Evolutionary conservation across 2,113 vertebrate genomes (phyloP).

Genomic region (Eudyptes chrysolophus): DNA sequence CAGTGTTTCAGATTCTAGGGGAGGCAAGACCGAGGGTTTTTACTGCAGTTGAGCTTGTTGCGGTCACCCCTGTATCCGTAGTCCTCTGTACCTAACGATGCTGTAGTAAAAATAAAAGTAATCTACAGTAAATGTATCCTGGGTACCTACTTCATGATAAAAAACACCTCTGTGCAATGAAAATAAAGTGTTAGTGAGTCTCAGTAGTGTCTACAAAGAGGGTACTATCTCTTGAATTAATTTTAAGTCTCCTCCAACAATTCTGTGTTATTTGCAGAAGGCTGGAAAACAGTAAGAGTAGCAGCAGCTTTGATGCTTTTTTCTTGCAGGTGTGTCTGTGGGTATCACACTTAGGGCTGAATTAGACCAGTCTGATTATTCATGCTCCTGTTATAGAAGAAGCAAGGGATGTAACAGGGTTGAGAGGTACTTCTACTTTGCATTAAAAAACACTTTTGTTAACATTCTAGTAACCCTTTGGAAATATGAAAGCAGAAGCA

Average conservation of each 20-base stretch:
- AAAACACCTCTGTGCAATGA: neutral
- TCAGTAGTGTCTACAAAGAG: neutral
- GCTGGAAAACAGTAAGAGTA: neutral
- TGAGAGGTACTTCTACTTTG: neutral
- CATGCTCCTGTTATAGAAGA: neutral
- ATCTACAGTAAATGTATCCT: neutral
- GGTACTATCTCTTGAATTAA: neutral
- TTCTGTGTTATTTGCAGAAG: neutral
- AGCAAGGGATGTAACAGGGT: neutral
- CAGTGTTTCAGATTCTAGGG: neutral
- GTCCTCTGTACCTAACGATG: neutral
- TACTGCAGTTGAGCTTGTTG: neutral
- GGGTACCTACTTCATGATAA: neutral
- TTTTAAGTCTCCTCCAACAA: neutral
- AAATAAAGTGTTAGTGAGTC: conserved; percentile 41
- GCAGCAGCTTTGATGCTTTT: neutral
- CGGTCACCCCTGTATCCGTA: neutral
- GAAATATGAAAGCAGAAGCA: neutral
- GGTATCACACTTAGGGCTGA: neutral
- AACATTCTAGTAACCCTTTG: neutral
- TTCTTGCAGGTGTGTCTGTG: neutral
- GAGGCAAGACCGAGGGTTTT: neutral
- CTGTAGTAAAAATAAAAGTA: conserved; percentile 7
- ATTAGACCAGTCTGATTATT: neutral
- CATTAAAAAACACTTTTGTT: neutral